These are phyloP conservation scores for Heteromurus nitidus DNA, from an alignment of 2,888 invertebrate species.

Conservation along the genomic window DNA sequence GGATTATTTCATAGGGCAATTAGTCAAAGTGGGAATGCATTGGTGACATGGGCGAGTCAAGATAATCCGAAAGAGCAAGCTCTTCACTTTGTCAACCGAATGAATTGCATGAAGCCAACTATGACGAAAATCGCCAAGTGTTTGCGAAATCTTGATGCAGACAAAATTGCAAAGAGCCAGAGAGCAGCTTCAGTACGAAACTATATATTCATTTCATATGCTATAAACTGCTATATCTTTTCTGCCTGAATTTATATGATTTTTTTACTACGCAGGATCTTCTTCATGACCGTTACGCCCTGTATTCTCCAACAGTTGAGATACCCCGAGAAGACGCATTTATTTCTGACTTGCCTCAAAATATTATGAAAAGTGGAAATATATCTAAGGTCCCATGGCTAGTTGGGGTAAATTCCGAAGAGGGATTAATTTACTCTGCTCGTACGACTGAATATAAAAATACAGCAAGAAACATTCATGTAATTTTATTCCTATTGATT, in stretches of 20 bases:
- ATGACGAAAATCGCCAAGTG: slow-evolving; percentile 47
- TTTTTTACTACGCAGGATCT: slow-evolving; percentile 39
- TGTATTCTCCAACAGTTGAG: slow-evolving; percentile 64
- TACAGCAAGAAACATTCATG: neutral
- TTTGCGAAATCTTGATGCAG: slow-evolving; percentile 45
- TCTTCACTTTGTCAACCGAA: slow-evolving; percentile 32
- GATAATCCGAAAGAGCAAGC: slow-evolving; percentile 61
- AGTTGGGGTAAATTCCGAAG: slow-evolving; percentile 66
- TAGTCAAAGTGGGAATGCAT: slow-evolving; percentile 63
- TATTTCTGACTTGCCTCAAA: slow-evolving; percentile 30
- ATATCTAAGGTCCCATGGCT: slow-evolving; percentile 60
- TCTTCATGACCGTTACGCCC: slow-evolving; percentile 45
- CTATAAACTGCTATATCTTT: neutral
- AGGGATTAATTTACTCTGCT: slow-evolving; percentile 68
- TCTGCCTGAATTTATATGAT: neutral
- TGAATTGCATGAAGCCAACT: slow-evolving; percentile 50
- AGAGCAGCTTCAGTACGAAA: slow-evolving; percentile 52
- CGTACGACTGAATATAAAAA: no score
- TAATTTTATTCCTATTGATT: neutral
- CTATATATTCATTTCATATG: neutral
- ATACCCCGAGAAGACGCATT: slow-evolving; percentile 14
- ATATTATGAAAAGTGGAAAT: slow-evolving; percentile 61
- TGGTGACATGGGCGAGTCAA: slow-evolving; percentile 56
- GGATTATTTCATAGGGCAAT: slow-evolving; percentile 60
- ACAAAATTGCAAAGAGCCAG: slow-evolving; percentile 55